Evolutionary conservation across 2,113 vertebrate genomes (phyloP), one percentile per base, ranked within the genome.

Genomic region (Upupa epops): DNA sequence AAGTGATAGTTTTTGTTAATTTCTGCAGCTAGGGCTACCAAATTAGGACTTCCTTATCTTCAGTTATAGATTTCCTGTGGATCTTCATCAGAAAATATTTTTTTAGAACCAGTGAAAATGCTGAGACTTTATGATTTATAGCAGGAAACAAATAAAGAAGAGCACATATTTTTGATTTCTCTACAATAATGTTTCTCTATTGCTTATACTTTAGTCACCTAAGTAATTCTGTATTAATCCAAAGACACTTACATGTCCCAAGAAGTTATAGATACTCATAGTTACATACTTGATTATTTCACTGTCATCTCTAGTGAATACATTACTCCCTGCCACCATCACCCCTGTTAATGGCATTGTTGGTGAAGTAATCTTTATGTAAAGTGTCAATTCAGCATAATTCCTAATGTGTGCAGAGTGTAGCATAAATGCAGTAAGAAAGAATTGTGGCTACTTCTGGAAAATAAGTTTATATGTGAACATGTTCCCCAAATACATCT

Each of bases 1-100:
- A 73, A 89, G 86, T 79, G 4, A 29, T 8, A 17, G 75, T 79
- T 91, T 96, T 96, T 76, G 81, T 95, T 97, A 96, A 93, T 75
- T 59, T 73, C 13, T 77, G 34, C 31, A 59, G 49, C 60, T 92
- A 71, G 81, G 60, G 49, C 77, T 82, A 84, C 61, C 13, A 6
- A 95, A 84, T 93, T 84, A 92, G 56, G 56, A 83, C 86, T 88
- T 80, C 69, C 58, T 78, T 60, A 13, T 58, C 86, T 94, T 80
- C 3, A 54, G 76, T 95, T 92, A 80, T 75, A 89, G 46, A 32
- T 91, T 60, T 63, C 21, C 37, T 88, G 21, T 69, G 55, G 15
- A 45, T 83, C 76, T 91, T 94, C 75, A 48, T 42, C 15, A 28
- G 70, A 68, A 72, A 72, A 28, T 70, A 56, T 91, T 89, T 90